Conservation (phyloP, 2,113 vertebrate genomes). For the Lonchura striata region DNA sequence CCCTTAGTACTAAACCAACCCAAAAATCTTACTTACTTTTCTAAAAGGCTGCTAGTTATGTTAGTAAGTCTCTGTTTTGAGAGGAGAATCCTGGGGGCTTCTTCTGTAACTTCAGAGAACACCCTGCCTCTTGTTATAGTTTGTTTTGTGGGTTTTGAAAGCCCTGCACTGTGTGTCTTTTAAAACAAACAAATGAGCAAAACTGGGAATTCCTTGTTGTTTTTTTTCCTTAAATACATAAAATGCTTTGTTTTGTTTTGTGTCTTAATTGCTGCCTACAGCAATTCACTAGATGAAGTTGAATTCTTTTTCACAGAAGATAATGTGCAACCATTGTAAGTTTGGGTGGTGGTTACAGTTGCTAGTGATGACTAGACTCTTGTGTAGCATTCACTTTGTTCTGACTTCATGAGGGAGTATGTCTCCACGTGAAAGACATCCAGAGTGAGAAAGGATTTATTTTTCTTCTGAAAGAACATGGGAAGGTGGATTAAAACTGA, state of each 20-base stretch:
- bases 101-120: neutral
- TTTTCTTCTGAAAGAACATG: neutral
- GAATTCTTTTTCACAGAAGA: neutral
- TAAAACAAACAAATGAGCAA: neutral
- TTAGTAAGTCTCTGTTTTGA: neutral
- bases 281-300: neutral
- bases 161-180: neutral
- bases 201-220: neutral
- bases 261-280: neutral
- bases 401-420: neutral
- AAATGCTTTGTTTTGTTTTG: neutral
- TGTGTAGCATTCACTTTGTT: neutral
- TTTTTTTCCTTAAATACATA: neutral
- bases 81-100: neutral
- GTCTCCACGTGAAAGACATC: neutral
- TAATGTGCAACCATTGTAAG: neutral
- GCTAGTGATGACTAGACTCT: neutral
- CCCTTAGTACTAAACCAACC: neutral
- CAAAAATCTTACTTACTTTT: neutral
- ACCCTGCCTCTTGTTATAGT: neutral
- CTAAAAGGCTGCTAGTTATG: neutral
- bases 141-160: neutral
- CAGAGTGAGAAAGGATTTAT: neutral
- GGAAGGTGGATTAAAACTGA: neutral
- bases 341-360: neutral